A percentile compares a stretch with the other conserved stretches of the same genome.
These are phyloP conservation scores for Drosophila bunnanda DNA, from an alignment of 2,888 invertebrate species.

Conservation along the genomic window DNA sequence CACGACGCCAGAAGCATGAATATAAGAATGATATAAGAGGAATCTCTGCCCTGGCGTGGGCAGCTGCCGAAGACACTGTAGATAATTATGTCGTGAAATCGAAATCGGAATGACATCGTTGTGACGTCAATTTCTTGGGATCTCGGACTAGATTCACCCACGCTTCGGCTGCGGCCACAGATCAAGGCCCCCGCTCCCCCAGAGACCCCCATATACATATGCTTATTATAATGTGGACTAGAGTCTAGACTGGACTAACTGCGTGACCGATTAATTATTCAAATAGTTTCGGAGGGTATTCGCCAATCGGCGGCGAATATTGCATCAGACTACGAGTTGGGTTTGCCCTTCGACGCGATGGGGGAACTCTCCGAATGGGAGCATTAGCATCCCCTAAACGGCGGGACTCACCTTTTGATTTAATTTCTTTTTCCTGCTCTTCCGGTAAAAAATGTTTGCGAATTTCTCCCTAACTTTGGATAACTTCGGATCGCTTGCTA, in stretches of 20 bases:
- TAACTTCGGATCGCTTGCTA: slow-evolving; percentile 37
- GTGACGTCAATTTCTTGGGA: slow-evolving; percentile 44
- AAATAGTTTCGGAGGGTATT: slow-evolving; percentile 52
- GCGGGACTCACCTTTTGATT: slow-evolving; percentile 73
- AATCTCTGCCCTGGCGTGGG: slow-evolving; percentile 41
- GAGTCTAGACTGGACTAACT: slow-evolving; percentile 33
- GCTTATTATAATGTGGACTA: slow-evolving; percentile 35
- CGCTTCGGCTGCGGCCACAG: slow-evolving; percentile 13
- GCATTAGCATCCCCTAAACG: slow-evolving; percentile 3
- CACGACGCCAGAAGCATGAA: slow-evolving; percentile 33
- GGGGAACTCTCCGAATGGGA: slow-evolving; percentile 10
- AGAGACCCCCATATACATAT: background rate
- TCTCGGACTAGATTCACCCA: slow-evolving; percentile 20
- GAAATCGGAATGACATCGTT: slow-evolving; percentile 18
- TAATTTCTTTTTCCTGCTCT: slow-evolving; percentile 81
- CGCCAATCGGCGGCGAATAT: slow-evolving; percentile 64
- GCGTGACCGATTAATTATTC: slow-evolving; percentile 65
- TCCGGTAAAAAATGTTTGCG: slow-evolving; percentile 81
- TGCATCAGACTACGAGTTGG: slow-evolving; percentile 76
- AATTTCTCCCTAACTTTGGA: slow-evolving; percentile 67
- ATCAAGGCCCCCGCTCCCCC: slow-evolving; percentile 44
- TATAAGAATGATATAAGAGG: slow-evolving; percentile 37
- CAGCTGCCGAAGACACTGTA: slow-evolving; percentile 6
- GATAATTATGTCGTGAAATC: slow-evolving; percentile 13
- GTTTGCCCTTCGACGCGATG: background rate